Evolutionary conservation across 2,888 invertebrate species (phyloP).

Genomic region (Stegana nigrithorax): DNA sequence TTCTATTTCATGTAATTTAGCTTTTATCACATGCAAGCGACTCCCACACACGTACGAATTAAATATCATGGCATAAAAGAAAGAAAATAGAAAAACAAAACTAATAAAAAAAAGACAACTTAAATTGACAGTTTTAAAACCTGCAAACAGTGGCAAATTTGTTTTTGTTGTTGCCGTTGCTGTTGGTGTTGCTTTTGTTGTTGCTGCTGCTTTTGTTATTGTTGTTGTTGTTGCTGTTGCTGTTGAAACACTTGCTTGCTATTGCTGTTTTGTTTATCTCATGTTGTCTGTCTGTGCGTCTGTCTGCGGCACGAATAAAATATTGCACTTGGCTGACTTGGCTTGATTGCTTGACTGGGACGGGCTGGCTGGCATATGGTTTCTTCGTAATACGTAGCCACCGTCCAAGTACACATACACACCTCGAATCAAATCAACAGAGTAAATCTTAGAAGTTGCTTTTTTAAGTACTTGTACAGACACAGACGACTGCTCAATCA

Average conservation of each 20-base stretch:
- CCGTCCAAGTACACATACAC: background rate
- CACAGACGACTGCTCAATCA: background rate
- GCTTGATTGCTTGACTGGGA: background rate
- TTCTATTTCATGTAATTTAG: background rate
- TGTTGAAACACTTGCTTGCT: too few species aligned
- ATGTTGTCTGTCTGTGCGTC: too few species aligned
- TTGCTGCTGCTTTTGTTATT: too few species aligned
- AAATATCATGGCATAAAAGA: too few species aligned
- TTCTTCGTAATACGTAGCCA: background rate
- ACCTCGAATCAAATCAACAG: background rate
- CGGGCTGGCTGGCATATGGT: background rate
- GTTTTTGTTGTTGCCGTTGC: too few species aligned
- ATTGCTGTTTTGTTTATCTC: too few species aligned
- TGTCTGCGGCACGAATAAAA: too few species aligned
- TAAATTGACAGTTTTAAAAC: background rate
- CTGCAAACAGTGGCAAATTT: background rate
- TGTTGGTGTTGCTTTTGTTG: too few species aligned
- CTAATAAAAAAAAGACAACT: too few species aligned
- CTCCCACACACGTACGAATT: background rate
- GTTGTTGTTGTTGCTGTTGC: background rate
- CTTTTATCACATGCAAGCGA: background rate
- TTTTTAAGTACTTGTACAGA: background rate
- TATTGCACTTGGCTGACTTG: too few species aligned
- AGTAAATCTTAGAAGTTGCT: background rate
- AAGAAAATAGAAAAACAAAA: too few species aligned